Base-by-base conservation (phyloP, 2,113 vertebrate species). In the Oncorhynchus clarkii region DNA sequence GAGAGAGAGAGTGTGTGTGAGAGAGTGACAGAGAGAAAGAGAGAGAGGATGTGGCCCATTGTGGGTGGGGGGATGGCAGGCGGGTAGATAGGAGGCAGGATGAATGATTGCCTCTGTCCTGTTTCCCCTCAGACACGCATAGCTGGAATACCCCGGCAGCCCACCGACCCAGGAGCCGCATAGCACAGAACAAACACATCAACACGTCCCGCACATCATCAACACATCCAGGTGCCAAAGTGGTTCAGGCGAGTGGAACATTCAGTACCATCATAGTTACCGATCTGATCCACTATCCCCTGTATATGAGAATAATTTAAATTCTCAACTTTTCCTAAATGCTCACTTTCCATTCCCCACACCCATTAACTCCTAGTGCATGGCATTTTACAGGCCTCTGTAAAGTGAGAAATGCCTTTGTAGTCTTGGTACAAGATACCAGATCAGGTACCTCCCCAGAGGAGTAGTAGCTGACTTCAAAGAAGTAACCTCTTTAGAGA, bases 111-210 rank as follows among this genome's bases (percentile, higher is more conserved):
- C 85, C 84, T 74, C 18, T 27, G 16, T 86, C 73, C 89, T 91
- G 89, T 86, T 89, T 77, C 72, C 12, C 72, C 75, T 90, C 87
- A 24, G 89, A 92, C 88, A 91, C 76, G 88, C 91, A 93, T 93
- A 75, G 85, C 76, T 93, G 83, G 72, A 91, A 91, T 92, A 82
- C 82, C 80, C 54, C 22, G 0, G 64, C 54, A 80, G 72, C 48
- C n/a, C 1, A 0, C 73, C 5, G 34, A 64, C 65, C 62, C 60
- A 29, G 34, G 34, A 29, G 20, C 68, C 2, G 22, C 45, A 12
- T 70, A 6, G 31, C 71, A 49, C 6, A 24, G 59, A 62, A 62
- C 59, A 62, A 62, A 62, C 76, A 68, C 71, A 8, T 71, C 73
- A 39, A 74, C 65, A 64, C 29, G 8, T 27, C 7, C 67, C 59